Conservation (phyloP, 2,113 vertebrate species). For the Agelaius tricolor region DNA sequence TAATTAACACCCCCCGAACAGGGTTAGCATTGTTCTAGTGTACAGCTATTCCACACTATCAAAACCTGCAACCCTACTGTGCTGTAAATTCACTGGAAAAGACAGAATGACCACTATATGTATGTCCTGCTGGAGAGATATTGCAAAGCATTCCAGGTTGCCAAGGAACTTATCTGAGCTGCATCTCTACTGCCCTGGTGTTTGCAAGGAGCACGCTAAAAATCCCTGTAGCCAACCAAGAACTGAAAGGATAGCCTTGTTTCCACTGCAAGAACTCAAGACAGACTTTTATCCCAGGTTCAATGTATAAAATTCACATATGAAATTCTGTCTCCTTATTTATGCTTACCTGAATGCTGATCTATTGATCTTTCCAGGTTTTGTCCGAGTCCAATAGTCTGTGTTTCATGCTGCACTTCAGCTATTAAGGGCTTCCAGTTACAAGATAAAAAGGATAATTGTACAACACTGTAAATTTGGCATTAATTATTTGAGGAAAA, state of each 20-base stretch:
- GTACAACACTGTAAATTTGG: neutral
- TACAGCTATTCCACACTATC: neutral
- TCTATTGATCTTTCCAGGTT: neutral
- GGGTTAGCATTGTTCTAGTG: neutral
- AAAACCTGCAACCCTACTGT: neutral
- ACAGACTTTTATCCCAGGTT: neutral
- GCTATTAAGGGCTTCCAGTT: slow-evolving; percentile 38
- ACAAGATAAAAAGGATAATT: neutral
- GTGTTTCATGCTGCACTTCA: neutral
- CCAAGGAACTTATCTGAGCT: neutral
- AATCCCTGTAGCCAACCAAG: neutral
- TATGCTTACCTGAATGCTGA: slow-evolving; percentile 7
- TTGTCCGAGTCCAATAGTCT: neutral
- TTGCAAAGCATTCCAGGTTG: neutral
- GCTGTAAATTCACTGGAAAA: neutral
- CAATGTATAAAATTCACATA: neutral
- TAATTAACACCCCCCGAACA: neutral
- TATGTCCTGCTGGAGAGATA: neutral
- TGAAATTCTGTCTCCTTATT: neutral
- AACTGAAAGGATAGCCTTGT: neutral
- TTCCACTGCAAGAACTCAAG: neutral
- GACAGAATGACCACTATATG: accelerated
- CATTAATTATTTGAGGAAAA: neutral
- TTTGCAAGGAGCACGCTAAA: neutral
- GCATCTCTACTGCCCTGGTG: neutral